Percentiles rank a stretch among this genome's conserved stretches.
Evolutionary conservation across 2,888 invertebrate species (phyloP).

Genomic region (Meteorus cinctellus): DNA sequence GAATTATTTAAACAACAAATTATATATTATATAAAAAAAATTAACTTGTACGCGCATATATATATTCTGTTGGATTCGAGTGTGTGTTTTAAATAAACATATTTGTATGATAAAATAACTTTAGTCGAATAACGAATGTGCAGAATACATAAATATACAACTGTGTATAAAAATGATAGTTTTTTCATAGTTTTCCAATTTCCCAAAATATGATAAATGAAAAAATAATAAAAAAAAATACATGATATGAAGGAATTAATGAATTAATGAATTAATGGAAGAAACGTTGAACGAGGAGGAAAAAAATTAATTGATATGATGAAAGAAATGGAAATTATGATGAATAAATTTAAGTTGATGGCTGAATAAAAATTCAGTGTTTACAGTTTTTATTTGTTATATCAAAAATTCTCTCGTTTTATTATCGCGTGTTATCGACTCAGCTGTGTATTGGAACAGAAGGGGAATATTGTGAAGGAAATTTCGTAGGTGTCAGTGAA

Average conservation of each 20-base stretch:
- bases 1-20: constrained; percentile 29
- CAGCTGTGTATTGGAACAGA: neutral
- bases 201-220: constrained; percentile 8
- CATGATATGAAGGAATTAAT: neutral
- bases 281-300: neutral
- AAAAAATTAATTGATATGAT: neutral
- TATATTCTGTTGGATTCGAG: constrained; percentile 52
- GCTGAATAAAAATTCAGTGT: constrained; percentile 43
- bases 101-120: constrained; percentile 34
- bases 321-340: neutral
- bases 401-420: neutral
- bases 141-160: constrained; percentile 49
- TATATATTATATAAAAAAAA: constrained; percentile 43
- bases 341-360: constrained; percentile 41
- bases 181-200: constrained; percentile 19
- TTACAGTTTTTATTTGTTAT: constrained; percentile 17
- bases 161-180: constrained; percentile 28
- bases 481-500: neutral
- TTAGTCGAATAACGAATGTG: neutral
- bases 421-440: neutral
- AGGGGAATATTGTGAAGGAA: neutral
- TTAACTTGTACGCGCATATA: constrained; percentile 50
- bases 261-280: neutral
- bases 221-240: neutral
- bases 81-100: constrained; percentile 40